Evolutionary conservation across 2,888 invertebrate species (phyloP).

Genomic region (Nomada ruficornis): DNA sequence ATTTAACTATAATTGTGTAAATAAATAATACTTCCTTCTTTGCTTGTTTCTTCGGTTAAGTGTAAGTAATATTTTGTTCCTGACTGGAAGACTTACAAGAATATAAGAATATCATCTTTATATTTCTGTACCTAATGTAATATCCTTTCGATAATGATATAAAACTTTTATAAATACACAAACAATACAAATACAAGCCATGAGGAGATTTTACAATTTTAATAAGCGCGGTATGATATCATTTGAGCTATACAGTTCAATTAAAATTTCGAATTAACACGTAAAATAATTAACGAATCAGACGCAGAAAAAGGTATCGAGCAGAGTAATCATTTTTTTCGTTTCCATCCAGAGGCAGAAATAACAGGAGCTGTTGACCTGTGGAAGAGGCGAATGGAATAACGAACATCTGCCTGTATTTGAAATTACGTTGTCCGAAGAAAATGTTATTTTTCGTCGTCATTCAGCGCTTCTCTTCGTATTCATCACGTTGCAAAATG

Average conservation of each 20-base stretch:
- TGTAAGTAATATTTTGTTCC: background rate
- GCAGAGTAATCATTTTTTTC: constrained; percentile 22
- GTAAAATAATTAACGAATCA: background rate
- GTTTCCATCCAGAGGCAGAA: constrained; percentile 25
- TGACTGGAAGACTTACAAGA: no score
- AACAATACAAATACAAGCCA: no score
- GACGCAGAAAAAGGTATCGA: constrained; percentile 21
- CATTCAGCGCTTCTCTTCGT: constrained; percentile 14
- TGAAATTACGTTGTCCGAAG: constrained; percentile 34
- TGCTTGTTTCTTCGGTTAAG: background rate
- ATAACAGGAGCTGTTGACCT: constrained; percentile 22
- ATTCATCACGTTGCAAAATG: constrained; percentile 18
- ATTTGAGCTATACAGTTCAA: background rate
- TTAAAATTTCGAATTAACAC: background rate
- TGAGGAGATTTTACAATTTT: no score
- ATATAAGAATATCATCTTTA: no score
- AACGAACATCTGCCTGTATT: constrained; percentile 38
- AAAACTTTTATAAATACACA: no score
- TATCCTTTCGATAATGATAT: no score
- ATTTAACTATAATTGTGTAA: background rate
- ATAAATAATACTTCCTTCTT: background rate
- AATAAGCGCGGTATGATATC: background rate
- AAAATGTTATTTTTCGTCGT: constrained; percentile 34
- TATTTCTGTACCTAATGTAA: no score
- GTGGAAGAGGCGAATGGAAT: constrained; percentile 18